Base-by-base conservation (phyloP, 1,140 invertebrate genomes). In the Pogonognathellus flavescens region DNA sequence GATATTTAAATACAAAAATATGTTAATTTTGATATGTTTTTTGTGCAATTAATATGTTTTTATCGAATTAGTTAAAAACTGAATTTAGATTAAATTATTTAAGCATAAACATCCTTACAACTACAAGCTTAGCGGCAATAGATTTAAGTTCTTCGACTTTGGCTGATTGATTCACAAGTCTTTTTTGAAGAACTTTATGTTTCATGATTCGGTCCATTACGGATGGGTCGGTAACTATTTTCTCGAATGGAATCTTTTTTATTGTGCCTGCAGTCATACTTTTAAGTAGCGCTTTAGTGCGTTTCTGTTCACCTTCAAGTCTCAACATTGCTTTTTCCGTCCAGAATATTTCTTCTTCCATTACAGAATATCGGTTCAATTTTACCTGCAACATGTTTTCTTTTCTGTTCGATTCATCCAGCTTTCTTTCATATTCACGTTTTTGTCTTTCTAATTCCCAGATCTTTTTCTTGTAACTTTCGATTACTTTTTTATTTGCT, bases 311-410 rank as follows among this genome's bases (percentile, higher is more conserved):
- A 5, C 82, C 85, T 53, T 88, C 87, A 9, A 88, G 14, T 80
- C 55, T 72, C 18, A 83, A 20, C 84, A 88, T 87, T n/a, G 86
- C 86, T 50, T 84, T 86, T 55, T 86, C 86, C 8, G 86, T 87
- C 87, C 87, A 88, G 31, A 82, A 87, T n/a, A 88, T 70, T 83
- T 87, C 82, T 41, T 88, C 76, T 70, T 87, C 72, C n/a, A 88
- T 57, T n/a, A 50, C 82, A 3, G 66, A 22, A 14, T 84, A 87
- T 81, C 85, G 84, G 49, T 85, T 66, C 8, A 88, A 16, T 59
- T 85, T 80, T 10, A 86, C 16, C 53, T 70, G 22, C n/a, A 82
- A 84, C 18, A 55, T 59, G 60, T 88, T 88, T 76, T 85, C 84
- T 20, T 83, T 84, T 55, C 86, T 1, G 14, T 70, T 18, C 11